Evolutionary conservation across 1,140 invertebrate species (phyloP), one percentile per base, ranked within the genome.

Genomic region (Dendrolimus kikuchii): DNA sequence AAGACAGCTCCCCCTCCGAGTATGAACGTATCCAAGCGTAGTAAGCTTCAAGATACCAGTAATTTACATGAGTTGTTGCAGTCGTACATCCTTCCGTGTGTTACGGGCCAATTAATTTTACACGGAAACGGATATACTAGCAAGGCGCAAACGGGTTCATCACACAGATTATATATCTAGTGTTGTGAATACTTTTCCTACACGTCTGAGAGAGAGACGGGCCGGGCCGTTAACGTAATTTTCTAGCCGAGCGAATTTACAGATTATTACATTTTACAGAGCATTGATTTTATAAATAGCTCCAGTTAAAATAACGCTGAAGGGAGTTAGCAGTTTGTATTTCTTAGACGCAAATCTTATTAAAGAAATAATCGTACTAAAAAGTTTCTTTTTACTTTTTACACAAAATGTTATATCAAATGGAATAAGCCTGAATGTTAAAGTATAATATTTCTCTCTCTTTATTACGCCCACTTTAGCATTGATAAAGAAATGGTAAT

Each of bases 51-150:
- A 74, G 72, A 69, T 66, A 64, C 55, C 52, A 65, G 76, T 64
- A 81, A 81, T 81, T 77, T 74, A 81, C 78, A 81, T 84, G 78
- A 84, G 72, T 81, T 81, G 78, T 81, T 74, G 67, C 71, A 56
- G 60, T 55, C 68, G 66, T 69, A 61, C 74, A 77, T 81, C 78
- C 81, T 84, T 81, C 77, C 78, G 74, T 73, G 64, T 66, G 77
- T 81, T 74, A 81, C 69, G 74, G 73, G 55, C 77, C 81, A 81
- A 84, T 84, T 81, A 81, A 84, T 84, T 77, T 81, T 72, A 77
- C 71, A 74, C 81, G 81, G 78, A 84, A 81, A 76, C 78, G 81
- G 78, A 81, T 79, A 77, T 78, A 71, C 69, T 68, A 75, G 68
- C 70, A 66, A 68, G 65, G 64, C 71, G 72, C 71, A 78, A 79